Percentiles rank a stretch among this genome's conserved stretches.
Evolutionary conservation across 2,888 invertebrate species (phyloP).

Genomic region (Luperina testacea): DNA sequence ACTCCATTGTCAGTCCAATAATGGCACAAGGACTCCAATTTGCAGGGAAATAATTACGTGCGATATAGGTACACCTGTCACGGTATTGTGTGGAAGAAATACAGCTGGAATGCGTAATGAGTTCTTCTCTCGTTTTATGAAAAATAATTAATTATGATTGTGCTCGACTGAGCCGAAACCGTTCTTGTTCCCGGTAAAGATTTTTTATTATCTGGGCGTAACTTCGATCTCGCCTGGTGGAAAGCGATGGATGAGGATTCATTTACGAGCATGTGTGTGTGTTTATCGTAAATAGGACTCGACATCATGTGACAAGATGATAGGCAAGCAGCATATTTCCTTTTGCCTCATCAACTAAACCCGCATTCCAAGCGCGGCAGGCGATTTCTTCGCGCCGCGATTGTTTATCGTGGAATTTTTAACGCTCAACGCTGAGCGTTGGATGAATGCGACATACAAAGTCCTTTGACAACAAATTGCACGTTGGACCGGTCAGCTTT

Average conservation of each 20-base stretch:
- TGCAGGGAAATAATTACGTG: constrained; percentile 33
- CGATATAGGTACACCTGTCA: constrained; percentile 23
- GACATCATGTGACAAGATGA: neutral
- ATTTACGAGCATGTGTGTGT: neutral
- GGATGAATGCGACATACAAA: neutral
- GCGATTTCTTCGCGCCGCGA: neutral
- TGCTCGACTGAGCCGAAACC: neutral
- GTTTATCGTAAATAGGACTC: neutral
- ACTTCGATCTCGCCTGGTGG: neutral
- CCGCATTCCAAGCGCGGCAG: too few species aligned
- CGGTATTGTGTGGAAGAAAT: neutral
- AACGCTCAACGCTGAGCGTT: neutral
- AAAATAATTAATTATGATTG: constrained; percentile 15
- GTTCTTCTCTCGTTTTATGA: neutral
- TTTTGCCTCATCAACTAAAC: neutral
- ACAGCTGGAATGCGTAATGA: constrained; percentile 22
- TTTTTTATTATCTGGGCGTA: too few species aligned
- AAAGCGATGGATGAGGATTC: neutral
- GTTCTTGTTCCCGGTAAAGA: neutral
- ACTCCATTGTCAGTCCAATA: constrained; percentile 36
- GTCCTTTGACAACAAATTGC: neutral
- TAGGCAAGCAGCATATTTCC: neutral
- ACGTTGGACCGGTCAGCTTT: neutral
- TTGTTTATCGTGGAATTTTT: neutral
- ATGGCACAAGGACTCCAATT: constrained; percentile 13